Percentiles rank a stretch among this genome's conserved stretches.
phyloP scores from a whole-genome alignment of 2,113 vertebrate species.

The Mystacornis crossleyi region DNA sequence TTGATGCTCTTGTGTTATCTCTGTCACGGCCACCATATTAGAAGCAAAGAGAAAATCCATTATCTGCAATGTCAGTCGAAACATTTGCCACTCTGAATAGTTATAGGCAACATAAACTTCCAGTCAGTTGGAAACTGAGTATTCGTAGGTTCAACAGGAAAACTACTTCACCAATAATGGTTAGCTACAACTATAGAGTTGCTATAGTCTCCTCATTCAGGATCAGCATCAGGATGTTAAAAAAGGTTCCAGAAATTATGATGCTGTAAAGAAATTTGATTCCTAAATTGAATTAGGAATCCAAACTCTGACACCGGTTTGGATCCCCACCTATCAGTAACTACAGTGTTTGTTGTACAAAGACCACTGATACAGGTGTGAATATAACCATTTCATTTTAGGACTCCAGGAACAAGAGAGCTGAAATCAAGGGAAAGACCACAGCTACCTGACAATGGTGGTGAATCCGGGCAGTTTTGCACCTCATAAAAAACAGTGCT shows the following conservation, averaged over 20 bases:
- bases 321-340: not conserved
- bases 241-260: not conserved
- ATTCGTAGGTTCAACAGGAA: not conserved
- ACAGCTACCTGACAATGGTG: not conserved
- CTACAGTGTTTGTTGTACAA: not conserved
- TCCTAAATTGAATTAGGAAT: not conserved
- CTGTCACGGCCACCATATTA: slow-evolving; percentile 28
- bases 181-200: not conserved
- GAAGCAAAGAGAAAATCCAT: slow-evolving; percentile 13
- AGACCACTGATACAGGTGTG: not conserved
- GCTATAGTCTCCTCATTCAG: not conserved
- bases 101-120: not conserved
- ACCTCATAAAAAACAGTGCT: not conserved
- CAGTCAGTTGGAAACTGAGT: not conserved
- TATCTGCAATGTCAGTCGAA: slow-evolving; percentile 25
- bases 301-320: not conserved
- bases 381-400: not conserved
- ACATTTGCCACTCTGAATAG: not conserved
- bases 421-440: not conserved
- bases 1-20: not conserved
- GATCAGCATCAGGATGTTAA: not conserved
- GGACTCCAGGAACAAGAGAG: not conserved
- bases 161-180: not conserved
- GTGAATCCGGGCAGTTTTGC: rapidly evolving
- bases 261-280: not conserved